phyloP scores from a whole-genome alignment of 1,140 invertebrate species.

The Mycetomoellerius zeteki region DNA sequence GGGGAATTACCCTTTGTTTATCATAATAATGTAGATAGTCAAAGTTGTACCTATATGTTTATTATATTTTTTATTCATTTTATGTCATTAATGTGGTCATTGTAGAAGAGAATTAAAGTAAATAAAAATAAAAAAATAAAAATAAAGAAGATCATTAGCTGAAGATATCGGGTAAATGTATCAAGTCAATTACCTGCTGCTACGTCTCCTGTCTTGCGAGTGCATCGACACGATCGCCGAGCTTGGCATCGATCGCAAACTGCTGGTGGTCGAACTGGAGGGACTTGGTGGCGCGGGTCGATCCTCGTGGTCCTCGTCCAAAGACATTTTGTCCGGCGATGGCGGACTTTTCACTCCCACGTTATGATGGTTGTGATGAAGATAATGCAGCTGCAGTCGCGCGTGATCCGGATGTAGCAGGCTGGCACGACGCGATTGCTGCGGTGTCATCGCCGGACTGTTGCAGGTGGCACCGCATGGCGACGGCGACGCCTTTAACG shows the following conservation, averaged over 20 bases:
- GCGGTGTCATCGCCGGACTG: slow-evolving; percentile 83
- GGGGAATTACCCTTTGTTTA: too few species aligned
- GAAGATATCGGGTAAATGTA: neutral
- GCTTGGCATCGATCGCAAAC: slow-evolving; percentile 85
- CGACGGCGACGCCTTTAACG: slow-evolving; percentile 88
- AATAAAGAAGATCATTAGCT: neutral
- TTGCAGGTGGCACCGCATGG: slow-evolving; percentile 84
- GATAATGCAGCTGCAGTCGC: slow-evolving; percentile 87
- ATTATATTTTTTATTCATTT: neutral
- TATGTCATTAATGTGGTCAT: neutral
- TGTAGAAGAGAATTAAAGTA: neutral
- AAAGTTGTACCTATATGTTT: too few species aligned
- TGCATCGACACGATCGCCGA: slow-evolving; percentile 83
- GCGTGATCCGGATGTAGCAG: slow-evolving; percentile 91
- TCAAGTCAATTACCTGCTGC: slow-evolving; percentile 81
- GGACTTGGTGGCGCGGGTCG: slow-evolving; percentile 83
- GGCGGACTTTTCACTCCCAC: slow-evolving; percentile 78
- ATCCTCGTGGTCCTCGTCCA: slow-evolving; percentile 83
- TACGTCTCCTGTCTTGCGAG: slow-evolving; percentile 83
- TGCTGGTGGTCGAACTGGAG: slow-evolving; percentile 86
- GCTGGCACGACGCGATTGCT: slow-evolving; percentile 87
- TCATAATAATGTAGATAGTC: too few species aligned
- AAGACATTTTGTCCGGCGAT: slow-evolving; percentile 80
- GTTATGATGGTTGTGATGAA: slow-evolving; percentile 84
- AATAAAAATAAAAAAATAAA: neutral